phyloP scores from a whole-genome alignment of 2,797 vertebrate genomes.

The Acipenser oxyrinchus region DNA sequence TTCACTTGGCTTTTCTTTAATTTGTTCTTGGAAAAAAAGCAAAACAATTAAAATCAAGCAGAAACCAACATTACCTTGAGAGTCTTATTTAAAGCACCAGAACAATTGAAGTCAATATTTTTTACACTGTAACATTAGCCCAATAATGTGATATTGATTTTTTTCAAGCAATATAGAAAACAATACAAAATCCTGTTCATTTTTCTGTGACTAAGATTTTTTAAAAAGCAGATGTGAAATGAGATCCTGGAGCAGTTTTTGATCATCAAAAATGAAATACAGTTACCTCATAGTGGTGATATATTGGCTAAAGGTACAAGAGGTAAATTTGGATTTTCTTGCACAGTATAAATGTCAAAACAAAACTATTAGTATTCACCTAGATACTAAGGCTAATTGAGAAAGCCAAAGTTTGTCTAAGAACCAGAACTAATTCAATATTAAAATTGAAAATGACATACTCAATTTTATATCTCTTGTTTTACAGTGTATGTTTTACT shows the following conservation, averaged over 20 bases:
- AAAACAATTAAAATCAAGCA: constrained; percentile 47
- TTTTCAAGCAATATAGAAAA: constrained; percentile 23
- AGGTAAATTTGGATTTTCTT: no score
- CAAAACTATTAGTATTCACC: no score
- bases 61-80: constrained; percentile 33
- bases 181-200: constrained; percentile 26
- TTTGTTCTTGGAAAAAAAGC: constrained; percentile 35
- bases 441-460: no score
- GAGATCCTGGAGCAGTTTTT: not conserved
- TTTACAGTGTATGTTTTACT: no score
- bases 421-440: no score
- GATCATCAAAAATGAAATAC: not conserved
- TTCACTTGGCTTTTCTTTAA: constrained; percentile 41
- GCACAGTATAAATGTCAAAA: no score
- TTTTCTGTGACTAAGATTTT: constrained; percentile 32
- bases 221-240: constrained; percentile 27
- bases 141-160: constrained; percentile 40
- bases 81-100: constrained; percentile 34
- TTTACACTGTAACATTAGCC: constrained; percentile 37
- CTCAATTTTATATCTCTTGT: no score
- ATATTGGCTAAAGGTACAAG: no score
- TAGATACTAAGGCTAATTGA: no score
- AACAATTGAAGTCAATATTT: constrained; percentile 40
- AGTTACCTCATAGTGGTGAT: no score
- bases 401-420: no score